Base-by-base conservation (phyloP, 2,797 vertebrate species). In the Urocyon cinereoargenteus region DNA sequence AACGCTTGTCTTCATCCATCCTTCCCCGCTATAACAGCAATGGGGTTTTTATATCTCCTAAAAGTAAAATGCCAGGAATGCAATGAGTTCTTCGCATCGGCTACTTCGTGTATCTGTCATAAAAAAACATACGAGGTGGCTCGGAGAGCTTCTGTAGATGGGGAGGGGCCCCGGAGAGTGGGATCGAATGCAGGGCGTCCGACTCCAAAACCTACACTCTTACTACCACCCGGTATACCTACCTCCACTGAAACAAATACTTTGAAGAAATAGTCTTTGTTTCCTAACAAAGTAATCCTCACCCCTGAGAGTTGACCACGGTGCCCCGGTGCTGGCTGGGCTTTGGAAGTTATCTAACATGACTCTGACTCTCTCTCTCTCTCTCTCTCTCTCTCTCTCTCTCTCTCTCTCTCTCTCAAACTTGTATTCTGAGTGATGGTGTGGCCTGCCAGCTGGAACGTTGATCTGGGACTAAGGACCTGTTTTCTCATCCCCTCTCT, bases 1-100 rank as follows among this genome's bases (percentile, higher is more conserved):
- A 86, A 92, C 21, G 8, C n/a, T 51, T 95, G 91, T 88, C 49
- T 92, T 83, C 61, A 31, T 6, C n/a, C 36, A 22, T 36, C 72
- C 66, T 61, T 78, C 78, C 21, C 79, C 87, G n/a, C 57, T 92
- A 16, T 57, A 66, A 83, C 19, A 84, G 15, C 10, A 49, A 57
- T 78, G 26, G 14, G 31, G 12, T 45, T 88, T 90, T 72, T 87
- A 4, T 61, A 16, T 66, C 15, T 97, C 73, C 55, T 36, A 70
- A 40, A 24, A 75, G 31, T n/a, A 45, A 92, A 89, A 84, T 24
- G 59, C 55, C 31, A 64, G n/a, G 78, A 10, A 26, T 49, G 36
- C 68, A 84, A 34, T 2, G 22, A 88, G 31, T 26, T 34, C 40
- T 97, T 82, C n/a, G 13, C 45, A 22, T 45, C 0, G 6, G 19